Conservation (phyloP, 1,140 invertebrate genomes). For the Eueides isabella region DNA sequence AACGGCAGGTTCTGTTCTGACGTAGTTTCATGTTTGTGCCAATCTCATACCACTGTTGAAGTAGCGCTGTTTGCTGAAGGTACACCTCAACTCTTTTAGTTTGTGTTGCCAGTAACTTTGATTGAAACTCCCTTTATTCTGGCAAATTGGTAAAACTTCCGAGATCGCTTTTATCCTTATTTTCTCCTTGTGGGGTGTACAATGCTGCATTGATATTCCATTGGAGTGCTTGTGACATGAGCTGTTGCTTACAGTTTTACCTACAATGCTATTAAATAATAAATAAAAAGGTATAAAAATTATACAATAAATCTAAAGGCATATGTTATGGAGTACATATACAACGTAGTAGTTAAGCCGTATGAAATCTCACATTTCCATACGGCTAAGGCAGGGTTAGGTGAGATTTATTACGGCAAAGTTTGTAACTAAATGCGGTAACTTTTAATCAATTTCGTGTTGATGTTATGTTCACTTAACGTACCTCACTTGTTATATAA, state of each 20-base stretch:
- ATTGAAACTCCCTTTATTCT: conserved; percentile 78
- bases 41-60: conserved; percentile 37
- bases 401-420: conserved; percentile 11
- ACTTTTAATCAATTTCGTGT: conserved; percentile 13
- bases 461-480: conserved; percentile 5
- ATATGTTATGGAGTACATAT: neutral
- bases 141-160: conserved; percentile 69
- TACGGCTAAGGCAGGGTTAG: conserved; percentile 4
- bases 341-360: neutral
- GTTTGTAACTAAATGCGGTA: conserved; percentile 11
- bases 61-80: conserved; percentile 59
- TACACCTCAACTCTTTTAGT: conserved; percentile 61
- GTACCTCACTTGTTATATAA: neutral
- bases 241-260: neutral
- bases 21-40: conserved; percentile 22
- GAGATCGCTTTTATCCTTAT: conserved; percentile 64
- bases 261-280: neutral
- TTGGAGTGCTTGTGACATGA: neutral
- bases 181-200: conserved; percentile 24
- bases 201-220: conserved; percentile 4
- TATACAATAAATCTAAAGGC: neutral
- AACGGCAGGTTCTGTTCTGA: conserved; percentile 4
- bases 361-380: conserved; percentile 9
- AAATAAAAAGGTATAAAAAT: neutral
- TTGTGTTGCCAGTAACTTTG: conserved; percentile 74